Base-by-base conservation (phyloP, 1,140 invertebrate species). In the Armadillidium nasatum region DNA sequence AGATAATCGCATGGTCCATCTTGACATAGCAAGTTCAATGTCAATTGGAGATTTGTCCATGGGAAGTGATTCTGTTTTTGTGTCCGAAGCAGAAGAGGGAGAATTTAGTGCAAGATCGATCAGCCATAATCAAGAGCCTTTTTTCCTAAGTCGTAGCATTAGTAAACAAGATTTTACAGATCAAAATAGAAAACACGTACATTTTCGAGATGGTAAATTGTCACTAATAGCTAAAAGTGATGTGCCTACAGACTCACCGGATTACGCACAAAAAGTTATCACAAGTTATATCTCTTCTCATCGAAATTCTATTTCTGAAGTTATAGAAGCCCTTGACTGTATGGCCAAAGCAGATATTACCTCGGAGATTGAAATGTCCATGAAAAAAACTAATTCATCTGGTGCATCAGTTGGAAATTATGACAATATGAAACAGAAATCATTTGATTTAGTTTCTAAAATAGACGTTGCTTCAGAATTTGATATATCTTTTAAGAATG, bases 51-150 rank as follows among this genome's bases (percentile, higher is more conserved):
- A 83, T 54, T 54, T 83, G n/a, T 84, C 82, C 19, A 80, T 82
- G 78, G 82, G 82, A 21, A 79, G 80, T 75, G 83, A 83, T 75
- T 83, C 82, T 23, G 82, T 83, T 7, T 84, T 83, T 78, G 72
- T 80, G 13, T 83, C 82, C 15, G 80, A 81, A 33, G 77, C 73
- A 19, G 76, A 82, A 43, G 77, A 77, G 67, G 54, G 73, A 22
- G 69, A 76, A 10, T 54, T 75, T 15, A 78, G 76, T 71, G 74
- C 66, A 11, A 76, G 75, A n/a, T 78, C 76, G n/a, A 72, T 82
- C 7, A 72, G 72, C 33, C 50, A 68, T 60, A 15, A 13, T 54
- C 71, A 15, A 2, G 50, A 60, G 19, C 50, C 50, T 67, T 73
- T 50, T 70, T 15, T 70, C 67, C 19, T 77, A 77, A 60, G 11